Conservation (phyloP, 2,113 vertebrate species). For the Atherinomorus stipes region DNA sequence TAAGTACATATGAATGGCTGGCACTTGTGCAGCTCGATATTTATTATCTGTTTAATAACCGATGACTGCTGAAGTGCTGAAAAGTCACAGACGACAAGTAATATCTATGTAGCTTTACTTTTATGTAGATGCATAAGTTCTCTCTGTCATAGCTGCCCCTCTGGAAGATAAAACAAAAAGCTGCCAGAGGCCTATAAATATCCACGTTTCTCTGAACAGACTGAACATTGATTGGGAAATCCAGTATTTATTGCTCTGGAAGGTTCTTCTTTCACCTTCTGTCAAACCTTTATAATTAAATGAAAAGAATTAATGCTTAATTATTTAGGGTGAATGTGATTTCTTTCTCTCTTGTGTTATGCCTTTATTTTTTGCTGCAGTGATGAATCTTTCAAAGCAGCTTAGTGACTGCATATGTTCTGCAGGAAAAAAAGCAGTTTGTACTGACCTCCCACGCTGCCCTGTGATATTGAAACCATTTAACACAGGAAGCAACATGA, state of each 20-base stretch:
- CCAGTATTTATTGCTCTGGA: background rate
- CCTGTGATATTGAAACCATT: constrained; percentile 56
- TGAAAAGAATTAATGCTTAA: background rate
- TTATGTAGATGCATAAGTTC: background rate
- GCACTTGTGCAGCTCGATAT: constrained; percentile 18
- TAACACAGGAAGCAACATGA: constrained; percentile 46
- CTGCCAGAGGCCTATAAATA: background rate
- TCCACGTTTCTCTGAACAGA: background rate
- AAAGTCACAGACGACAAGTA: constrained; percentile 19
- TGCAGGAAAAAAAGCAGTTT: background rate
- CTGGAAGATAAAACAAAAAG: constrained; percentile 19
- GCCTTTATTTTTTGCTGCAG: background rate
- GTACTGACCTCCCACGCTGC: constrained; percentile 22
- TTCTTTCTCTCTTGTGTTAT: background rate
- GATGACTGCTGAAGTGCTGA: constrained; percentile 44
- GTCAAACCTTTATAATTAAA: no score
- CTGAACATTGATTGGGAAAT: constrained; percentile 26
- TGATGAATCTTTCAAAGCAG: background rate
- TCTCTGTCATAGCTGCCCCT: background rate
- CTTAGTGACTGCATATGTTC: background rate
- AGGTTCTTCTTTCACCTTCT: background rate
- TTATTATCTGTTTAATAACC: constrained; percentile 69
- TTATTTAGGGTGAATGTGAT: constrained; percentile 4
- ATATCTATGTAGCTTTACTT: constrained; percentile 12
- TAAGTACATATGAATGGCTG: constrained; percentile 15